These are phyloP conservation scores for Psammodynastes pulverulentus DNA, from an alignment of 2,113 vertebrate genomes.

Conservation along the genomic window DNA sequence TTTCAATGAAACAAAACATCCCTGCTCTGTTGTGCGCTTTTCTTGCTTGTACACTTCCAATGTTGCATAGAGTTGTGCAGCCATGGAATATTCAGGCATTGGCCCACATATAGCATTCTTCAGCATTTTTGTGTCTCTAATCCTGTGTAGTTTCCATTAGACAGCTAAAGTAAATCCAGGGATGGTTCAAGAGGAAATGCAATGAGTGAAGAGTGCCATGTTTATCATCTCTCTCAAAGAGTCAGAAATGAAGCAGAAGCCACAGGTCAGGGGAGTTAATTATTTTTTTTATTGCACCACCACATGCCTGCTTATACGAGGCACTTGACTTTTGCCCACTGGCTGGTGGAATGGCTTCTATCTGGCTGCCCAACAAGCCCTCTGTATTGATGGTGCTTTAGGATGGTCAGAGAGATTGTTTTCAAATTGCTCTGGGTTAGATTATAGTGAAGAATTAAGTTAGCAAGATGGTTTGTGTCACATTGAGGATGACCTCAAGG, in stretches of 20 bases:
- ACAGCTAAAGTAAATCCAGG: background rate
- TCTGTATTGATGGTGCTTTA: background rate
- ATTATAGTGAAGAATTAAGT: background rate
- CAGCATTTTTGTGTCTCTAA: background rate
- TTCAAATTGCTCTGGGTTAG: background rate
- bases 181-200: background rate
- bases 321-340: background rate
- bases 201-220: background rate
- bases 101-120: background rate
- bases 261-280: background rate
- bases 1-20: constrained; percentile 27
- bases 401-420: background rate
- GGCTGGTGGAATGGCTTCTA: background rate
- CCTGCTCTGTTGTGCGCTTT: constrained; percentile 5
- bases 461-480: background rate
- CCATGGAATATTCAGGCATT: background rate
- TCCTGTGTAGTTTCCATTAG: background rate
- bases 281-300: background rate
- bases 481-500: background rate
- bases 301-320: background rate
- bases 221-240: background rate
- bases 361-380: background rate
- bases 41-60: background rate
- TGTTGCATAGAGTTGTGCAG: background rate
- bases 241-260: background rate